phyloP scores from a whole-genome alignment of 2,797 vertebrate species.

The Chlorospingus semifuscus region DNA sequence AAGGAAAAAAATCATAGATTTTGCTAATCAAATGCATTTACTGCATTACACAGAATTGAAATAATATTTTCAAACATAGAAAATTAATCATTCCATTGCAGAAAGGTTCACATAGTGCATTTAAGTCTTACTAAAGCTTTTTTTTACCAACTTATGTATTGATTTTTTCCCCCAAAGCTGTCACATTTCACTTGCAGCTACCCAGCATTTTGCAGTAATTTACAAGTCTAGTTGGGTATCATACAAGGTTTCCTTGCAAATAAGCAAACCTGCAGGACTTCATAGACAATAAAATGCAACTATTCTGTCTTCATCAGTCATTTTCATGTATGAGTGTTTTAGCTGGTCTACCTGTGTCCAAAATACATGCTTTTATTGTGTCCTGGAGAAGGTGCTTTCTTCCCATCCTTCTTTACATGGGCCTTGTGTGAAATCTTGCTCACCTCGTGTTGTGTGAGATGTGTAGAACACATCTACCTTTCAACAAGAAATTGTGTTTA shows the following conservation, averaged over 20 bases:
- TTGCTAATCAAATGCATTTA: neutral
- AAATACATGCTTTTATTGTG: rapidly evolving
- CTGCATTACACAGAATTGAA: neutral
- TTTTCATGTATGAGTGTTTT: neutral
- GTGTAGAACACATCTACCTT: neutral
- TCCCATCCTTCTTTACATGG: neutral
- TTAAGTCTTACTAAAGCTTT: neutral
- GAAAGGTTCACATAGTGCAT: neutral
- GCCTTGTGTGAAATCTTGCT: neutral
- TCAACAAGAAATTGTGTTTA: neutral
- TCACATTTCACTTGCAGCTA: neutral
- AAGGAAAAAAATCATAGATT: neutral
- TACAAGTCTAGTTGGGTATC: neutral
- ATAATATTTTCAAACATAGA: neutral
- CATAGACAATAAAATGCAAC: neutral
- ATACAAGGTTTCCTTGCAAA: neutral
- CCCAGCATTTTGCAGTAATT: neutral
- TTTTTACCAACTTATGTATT: neutral
- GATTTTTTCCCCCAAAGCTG: neutral
- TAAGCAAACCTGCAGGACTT: neutral
- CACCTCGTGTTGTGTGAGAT: neutral
- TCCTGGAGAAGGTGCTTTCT: neutral
- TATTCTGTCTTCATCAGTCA: neutral
- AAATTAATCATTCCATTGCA: neutral
- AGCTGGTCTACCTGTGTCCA: neutral